phyloP scores from a whole-genome alignment of 2,797 vertebrate genomes.

The Monodelphis domestica region DNA sequence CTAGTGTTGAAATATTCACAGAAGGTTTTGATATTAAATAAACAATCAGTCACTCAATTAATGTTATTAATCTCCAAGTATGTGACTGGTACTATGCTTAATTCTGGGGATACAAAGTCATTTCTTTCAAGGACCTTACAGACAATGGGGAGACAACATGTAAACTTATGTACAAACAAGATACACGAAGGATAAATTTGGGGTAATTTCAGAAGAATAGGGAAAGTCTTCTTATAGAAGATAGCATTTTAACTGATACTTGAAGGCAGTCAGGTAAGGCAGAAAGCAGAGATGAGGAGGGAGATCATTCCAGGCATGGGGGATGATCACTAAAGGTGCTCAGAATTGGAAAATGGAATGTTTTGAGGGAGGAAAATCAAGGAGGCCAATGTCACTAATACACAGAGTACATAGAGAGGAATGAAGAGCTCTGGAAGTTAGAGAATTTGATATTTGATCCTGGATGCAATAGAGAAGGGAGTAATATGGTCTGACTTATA shows the following conservation, averaged over 20 bases:
- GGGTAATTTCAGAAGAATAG: neutral
- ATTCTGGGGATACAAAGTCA: neutral
- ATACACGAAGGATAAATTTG: neutral
- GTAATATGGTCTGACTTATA: neutral
- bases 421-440: neutral
- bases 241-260: neutral
- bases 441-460: neutral
- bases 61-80: neutral
- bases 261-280: neutral
- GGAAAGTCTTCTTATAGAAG: neutral
- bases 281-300: neutral
- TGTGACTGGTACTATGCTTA: neutral
- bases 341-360: neutral
- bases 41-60: neutral
- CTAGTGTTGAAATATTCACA: conserved; percentile 37
- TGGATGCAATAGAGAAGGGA: neutral
- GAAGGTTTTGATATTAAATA: conserved; percentile 24
- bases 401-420: neutral
- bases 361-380: neutral
- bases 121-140: neutral
- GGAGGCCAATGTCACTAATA: neutral
- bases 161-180: neutral
- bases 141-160: neutral
- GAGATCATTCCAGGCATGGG: neutral
- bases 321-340: neutral